A percentile compares a stretch with the other conserved stretches of the same genome.
Evolutionary conservation across 30 jellyfish, hydroid and myxozoan genomes (phyloP).

Genomic region (Chrysaora quinquecirrha): DNA sequence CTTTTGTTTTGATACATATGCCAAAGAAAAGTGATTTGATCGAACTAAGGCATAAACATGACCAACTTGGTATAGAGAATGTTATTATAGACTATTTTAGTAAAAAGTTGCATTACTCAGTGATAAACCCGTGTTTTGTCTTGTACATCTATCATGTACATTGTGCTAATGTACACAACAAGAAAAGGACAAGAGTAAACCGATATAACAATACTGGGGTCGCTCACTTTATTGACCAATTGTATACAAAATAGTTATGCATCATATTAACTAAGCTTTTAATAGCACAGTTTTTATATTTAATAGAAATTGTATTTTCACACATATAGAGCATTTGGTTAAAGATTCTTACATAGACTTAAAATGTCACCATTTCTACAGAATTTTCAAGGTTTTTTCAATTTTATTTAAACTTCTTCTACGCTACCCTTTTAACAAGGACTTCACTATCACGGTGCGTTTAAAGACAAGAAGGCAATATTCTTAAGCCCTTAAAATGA

Average conservation of each 20-base stretch:
- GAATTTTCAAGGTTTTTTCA: too few species aligned
- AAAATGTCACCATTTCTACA: too few species aligned
- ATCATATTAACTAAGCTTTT: too few species aligned
- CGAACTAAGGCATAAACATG: slow-evolving; percentile 20
- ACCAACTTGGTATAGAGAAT: slow-evolving; percentile 61
- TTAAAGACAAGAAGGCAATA: too few species aligned
- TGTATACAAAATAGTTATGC: slow-evolving; percentile 10
- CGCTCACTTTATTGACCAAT: slow-evolving; percentile 55
- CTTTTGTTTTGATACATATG: slow-evolving; percentile 27
- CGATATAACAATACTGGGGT: slow-evolving; percentile 31
- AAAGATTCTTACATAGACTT: too few species aligned
- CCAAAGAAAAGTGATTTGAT: slow-evolving; percentile 24
- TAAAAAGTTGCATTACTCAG: slow-evolving; percentile 29
- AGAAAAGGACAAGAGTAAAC: slow-evolving; percentile 40
- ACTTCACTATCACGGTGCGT: too few species aligned
- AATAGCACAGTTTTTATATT: not conserved
- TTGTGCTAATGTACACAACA: slow-evolving; percentile 53
- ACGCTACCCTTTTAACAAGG: too few species aligned
- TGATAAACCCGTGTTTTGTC: slow-evolving; percentile 65
- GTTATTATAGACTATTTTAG: slow-evolving; percentile 24
- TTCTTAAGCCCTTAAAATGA: too few species aligned
- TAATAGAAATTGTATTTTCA: too few species aligned
- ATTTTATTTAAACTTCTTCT: too few species aligned
- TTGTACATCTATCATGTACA: slow-evolving; percentile 60
- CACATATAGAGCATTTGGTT: too few species aligned